Evolutionary conservation across 2,797 vertebrate genomes (phyloP).

Genomic region (Numenius phaeopus): DNA sequence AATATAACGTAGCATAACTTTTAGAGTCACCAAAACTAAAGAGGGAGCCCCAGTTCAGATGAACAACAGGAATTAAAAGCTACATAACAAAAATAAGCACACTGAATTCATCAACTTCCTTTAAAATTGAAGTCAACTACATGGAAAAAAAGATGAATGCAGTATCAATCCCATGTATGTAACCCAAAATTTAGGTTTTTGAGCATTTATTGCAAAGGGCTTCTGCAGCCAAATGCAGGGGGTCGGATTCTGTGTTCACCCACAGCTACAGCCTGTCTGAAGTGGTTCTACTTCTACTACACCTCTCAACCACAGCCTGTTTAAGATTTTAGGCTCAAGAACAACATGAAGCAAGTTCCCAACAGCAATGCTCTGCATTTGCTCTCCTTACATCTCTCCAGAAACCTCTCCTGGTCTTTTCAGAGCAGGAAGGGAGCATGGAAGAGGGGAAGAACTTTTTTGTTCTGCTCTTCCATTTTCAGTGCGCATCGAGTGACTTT

Average conservation of each 20-base stretch:
- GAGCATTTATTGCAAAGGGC: not conserved
- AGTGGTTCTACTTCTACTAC: not conserved
- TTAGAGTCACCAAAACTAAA: not conserved
- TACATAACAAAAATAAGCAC: not conserved
- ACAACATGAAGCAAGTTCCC: not conserved
- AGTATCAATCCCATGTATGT: accelerated
- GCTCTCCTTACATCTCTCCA: not conserved
- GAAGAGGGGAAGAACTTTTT: not conserved
- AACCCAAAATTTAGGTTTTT: not conserved
- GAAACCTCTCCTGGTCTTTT: not conserved
- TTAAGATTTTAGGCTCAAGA: not conserved
- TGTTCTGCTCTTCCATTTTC: not conserved
- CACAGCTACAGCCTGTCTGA: not conserved
- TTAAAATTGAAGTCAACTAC: not conserved
- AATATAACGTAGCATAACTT: accelerated
- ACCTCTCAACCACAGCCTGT: accelerated
- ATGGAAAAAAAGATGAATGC: not conserved
- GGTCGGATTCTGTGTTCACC: not conserved
- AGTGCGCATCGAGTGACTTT: not conserved
- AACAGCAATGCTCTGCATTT: not conserved
- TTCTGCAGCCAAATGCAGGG: not conserved
- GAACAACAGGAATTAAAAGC: not conserved
- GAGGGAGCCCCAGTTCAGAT: not conserved
- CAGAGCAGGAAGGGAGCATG: not conserved
- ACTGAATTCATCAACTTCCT: not conserved